phyloP scores from a whole-genome alignment of 2,888 invertebrate species.

The Heliconius ethilla region DNA sequence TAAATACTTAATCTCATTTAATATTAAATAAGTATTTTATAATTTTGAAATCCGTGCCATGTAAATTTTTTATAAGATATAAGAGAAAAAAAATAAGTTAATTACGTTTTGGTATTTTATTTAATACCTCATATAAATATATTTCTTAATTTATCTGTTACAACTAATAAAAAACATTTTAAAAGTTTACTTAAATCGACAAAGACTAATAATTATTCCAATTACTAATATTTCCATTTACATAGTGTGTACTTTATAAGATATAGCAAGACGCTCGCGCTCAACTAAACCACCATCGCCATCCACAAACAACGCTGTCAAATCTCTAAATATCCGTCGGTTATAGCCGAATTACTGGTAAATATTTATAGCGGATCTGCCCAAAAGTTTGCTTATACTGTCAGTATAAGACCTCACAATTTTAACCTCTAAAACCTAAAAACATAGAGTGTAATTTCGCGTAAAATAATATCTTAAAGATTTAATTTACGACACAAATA shows the following conservation, averaged over 20 bases:
- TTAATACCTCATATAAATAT: too few species aligned
- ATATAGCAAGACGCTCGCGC: background rate
- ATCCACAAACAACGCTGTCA: constrained; percentile 42
- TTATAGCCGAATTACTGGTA: constrained; percentile 50
- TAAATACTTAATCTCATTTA: too few species aligned
- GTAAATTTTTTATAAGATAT: too few species aligned
- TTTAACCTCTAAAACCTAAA: background rate
- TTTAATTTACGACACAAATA: constrained; percentile 43
- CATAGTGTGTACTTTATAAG: background rate
- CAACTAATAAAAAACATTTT: too few species aligned
- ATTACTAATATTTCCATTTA: too few species aligned
- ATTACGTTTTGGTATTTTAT: too few species aligned
- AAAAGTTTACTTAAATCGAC: too few species aligned
- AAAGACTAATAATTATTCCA: background rate
- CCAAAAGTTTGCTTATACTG: constrained; percentile 45
- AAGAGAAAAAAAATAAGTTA: too few species aligned
- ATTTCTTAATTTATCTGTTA: too few species aligned
- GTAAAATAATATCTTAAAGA: constrained; percentile 25
- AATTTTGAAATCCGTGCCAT: too few species aligned
- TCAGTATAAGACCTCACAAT: constrained; percentile 31
- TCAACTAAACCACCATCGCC: constrained; percentile 15
- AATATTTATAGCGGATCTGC: constrained; percentile 53
- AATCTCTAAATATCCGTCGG: constrained; percentile 47
- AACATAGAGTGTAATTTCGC: constrained; percentile 29
- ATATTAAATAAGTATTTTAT: too few species aligned